Percentiles rank a stretch among this genome's conserved stretches.
These are phyloP conservation scores for Drosophila cognata DNA, from an alignment of 2,888 invertebrate species.

Conservation along the genomic window DNA sequence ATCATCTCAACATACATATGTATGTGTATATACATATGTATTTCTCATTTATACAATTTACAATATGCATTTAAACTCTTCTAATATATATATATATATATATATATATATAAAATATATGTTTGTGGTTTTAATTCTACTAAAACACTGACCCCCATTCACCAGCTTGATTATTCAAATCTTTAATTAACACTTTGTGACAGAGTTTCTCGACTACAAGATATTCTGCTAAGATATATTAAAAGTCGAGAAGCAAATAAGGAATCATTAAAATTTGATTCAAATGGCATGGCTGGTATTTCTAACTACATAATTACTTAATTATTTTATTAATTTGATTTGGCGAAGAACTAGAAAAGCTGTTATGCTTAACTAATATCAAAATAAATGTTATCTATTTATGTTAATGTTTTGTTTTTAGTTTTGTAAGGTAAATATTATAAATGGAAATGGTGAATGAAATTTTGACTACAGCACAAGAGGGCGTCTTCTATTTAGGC, in stretches of 20 bases:
- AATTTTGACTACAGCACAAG: neutral
- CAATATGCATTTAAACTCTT: neutral
- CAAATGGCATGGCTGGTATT: neutral
- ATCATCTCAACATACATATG: neutral
- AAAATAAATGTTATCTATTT: neutral
- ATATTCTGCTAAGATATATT: neutral
- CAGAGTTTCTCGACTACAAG: neutral
- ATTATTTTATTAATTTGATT: neutral
- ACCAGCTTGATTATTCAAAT: neutral
- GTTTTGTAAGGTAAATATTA: neutral
- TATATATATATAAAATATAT: neutral
- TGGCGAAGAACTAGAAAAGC: neutral
- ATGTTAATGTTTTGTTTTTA: neutral
- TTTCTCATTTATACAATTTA: neutral
- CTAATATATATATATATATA: neutral
- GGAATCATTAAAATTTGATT: neutral
- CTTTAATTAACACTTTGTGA: neutral
- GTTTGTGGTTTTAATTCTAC: neutral
- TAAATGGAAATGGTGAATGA: neutral
- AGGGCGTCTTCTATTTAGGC: neutral
- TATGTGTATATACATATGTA: neutral
- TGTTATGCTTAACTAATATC: neutral
- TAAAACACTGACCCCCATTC: constrained; percentile 2
- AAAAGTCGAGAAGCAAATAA: neutral
- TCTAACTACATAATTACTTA: neutral